A percentile compares a stretch with the other conserved stretches of the same genome.
Evolutionary conservation across 92 coral and sea anemone species (phyloP).

Genomic region (Actinernus sp.): DNA sequence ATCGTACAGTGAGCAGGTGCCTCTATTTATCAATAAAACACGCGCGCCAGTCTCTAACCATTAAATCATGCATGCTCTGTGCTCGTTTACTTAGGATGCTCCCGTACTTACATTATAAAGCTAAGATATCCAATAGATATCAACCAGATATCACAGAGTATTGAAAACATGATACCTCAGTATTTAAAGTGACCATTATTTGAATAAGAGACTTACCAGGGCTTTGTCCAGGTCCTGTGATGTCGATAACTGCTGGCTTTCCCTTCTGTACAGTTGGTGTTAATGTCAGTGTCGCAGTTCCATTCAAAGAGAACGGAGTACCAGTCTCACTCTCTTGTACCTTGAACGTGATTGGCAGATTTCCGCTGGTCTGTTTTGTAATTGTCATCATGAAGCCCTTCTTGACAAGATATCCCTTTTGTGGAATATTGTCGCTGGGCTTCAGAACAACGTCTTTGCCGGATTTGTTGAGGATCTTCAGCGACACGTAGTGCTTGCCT

Average conservation of each 20-base stretch:
- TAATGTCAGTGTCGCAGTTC: conserved; percentile 35
- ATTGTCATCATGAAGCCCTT: conserved; percentile 56
- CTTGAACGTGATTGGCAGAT: conserved; percentile 58
- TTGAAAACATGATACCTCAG: too few species aligned
- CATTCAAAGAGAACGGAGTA: conserved; percentile 61
- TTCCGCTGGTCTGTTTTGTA: conserved; percentile 73
- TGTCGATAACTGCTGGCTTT: conserved; percentile 36
- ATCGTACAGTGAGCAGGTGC: too few species aligned
- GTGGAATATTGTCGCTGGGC: conserved; percentile 71
- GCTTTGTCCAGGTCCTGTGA: conserved; percentile 51
- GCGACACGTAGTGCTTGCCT: conserved; percentile 61
- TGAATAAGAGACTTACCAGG: too few species aligned
- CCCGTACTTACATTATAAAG: too few species aligned
- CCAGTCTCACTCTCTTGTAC: conserved; percentile 66
- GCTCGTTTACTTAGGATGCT: too few species aligned
- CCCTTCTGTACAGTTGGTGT: conserved; percentile 67
- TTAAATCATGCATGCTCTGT: too few species aligned
- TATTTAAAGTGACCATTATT: too few species aligned
- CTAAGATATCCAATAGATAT: too few species aligned
- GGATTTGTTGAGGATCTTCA: conserved; percentile 84
- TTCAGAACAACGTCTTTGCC: conserved; percentile 64
- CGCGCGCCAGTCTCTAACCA: too few species aligned
- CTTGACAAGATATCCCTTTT: conserved; percentile 59
- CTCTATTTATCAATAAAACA: too few species aligned
- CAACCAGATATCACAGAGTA: too few species aligned